Evolutionary conservation across 2,797 vertebrate genomes (phyloP).

Genomic region (Cyprinella venusta): DNA sequence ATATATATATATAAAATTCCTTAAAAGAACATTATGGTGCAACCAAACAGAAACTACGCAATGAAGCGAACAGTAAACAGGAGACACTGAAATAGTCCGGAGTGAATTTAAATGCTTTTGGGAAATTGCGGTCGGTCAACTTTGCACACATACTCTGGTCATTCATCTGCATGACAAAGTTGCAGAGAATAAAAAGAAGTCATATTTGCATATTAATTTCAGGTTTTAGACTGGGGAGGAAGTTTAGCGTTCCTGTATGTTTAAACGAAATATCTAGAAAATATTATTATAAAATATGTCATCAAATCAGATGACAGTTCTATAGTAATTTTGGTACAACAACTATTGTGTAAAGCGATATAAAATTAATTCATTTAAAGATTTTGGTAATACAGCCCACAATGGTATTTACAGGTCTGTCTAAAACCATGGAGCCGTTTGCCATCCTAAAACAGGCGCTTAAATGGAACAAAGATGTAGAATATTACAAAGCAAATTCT

Average conservation of each 20-base stretch:
- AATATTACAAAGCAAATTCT: slow-evolving; percentile 23
- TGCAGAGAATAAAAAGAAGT: not conserved
- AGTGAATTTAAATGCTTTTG: not conserved
- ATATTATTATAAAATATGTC: not conserved
- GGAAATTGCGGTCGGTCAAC: not conserved
- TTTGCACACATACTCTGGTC: not conserved
- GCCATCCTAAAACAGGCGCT: not conserved
- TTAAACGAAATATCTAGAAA: not conserved
- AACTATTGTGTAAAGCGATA: not conserved
- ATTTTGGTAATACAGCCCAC: not conserved
- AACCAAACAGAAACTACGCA: not conserved
- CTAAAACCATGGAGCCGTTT: not conserved
- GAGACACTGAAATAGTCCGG: not conserved
- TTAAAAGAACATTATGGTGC: not conserved
- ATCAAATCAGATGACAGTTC: not conserved
- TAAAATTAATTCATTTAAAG: not conserved
- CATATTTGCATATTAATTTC: not conserved
- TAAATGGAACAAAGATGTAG: slow-evolving; percentile 8
- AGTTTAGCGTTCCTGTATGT: not conserved
- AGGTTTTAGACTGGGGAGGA: not conserved
- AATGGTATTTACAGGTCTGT: not conserved
- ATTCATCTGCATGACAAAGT: too few relatives aligned
- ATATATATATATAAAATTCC: too few relatives aligned
- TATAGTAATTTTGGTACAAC: not conserved
- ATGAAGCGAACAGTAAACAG: not conserved